A percentile compares a stretch with the other conserved stretches of the same genome.
Conservation (phyloP, 2,888 invertebrate genomes). For the Epinotia demarniana region DNA sequence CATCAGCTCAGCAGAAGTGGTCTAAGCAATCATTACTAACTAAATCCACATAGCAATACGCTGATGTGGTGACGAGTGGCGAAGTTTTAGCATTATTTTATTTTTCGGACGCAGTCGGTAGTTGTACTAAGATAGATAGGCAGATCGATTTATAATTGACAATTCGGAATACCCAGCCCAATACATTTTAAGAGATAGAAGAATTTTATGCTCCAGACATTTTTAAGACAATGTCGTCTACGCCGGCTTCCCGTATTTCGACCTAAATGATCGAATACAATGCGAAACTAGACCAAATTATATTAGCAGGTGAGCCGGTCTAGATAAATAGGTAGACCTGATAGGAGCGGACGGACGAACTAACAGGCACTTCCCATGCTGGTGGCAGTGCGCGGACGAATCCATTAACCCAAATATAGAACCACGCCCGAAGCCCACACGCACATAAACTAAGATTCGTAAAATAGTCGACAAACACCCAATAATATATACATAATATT, state of each 20-base stretch:
- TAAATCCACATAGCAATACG: constrained; percentile 42
- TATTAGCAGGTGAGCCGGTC: constrained; percentile 39
- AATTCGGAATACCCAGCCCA: too few species aligned
- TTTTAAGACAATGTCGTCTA: background rate
- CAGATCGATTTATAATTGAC: too few species aligned
- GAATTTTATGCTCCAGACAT: background rate
- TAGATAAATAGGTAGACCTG: constrained; percentile 57
- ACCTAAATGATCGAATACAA: background rate
- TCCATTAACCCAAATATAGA: constrained; percentile 84
- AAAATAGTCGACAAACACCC: constrained; percentile 20
- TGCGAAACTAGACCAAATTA: constrained; percentile 4
- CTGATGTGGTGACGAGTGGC: background rate
- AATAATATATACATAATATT: constrained; percentile 14
- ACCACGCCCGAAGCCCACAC: constrained; percentile 75
- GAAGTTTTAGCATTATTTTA: background rate
- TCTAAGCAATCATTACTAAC: constrained; percentile 51
- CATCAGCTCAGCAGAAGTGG: constrained; percentile 66
- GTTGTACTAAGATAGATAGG: too few species aligned
- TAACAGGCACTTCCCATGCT: constrained; percentile 82
- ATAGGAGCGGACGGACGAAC: constrained; percentile 65
- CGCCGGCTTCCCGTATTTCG: background rate
- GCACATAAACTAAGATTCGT: constrained; percentile 55
- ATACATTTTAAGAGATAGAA: too few species aligned
- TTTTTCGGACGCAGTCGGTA: too few species aligned
- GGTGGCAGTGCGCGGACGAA: constrained; percentile 78